These are phyloP conservation scores for Engystomops pustulosus DNA, from an alignment of 2,113 vertebrate genomes.

Conservation along the genomic window DNA sequence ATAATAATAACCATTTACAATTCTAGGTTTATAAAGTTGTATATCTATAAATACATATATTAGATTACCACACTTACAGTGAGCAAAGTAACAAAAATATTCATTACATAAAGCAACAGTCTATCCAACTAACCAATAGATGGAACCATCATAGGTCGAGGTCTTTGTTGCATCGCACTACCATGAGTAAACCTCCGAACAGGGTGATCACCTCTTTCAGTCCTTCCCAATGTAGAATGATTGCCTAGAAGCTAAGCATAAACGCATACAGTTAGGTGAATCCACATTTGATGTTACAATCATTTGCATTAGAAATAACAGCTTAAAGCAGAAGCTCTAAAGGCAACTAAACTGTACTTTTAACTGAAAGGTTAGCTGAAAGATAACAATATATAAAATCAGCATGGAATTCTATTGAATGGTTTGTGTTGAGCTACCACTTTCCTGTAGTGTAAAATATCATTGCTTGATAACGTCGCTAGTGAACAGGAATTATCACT, in stretches of 20 bases:
- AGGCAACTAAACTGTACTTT: constrained; percentile 84
- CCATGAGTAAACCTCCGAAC: constrained; percentile 81
- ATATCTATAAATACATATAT: background rate
- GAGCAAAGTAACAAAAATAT: background rate
- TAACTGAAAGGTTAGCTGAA: constrained; percentile 88
- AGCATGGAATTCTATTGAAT: background rate
- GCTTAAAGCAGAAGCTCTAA: constrained; percentile 74
- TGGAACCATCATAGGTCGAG: constrained; percentile 81
- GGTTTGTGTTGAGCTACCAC: background rate
- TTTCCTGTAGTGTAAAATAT: background rate
- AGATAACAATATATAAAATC: constrained; percentile 31
- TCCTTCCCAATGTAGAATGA: constrained; percentile 79
- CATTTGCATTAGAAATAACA: constrained; percentile 48
- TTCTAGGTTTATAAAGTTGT: too few relatives aligned
- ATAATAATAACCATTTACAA: too few relatives aligned
- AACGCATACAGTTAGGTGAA: constrained; percentile 65
- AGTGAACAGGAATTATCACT: background rate
- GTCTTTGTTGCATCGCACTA: constrained; percentile 77
- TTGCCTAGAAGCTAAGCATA: constrained; percentile 91
- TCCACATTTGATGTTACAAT: background rate
- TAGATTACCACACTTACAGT: background rate
- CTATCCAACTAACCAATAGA: constrained; percentile 89
- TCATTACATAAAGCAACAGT: constrained; percentile 7
- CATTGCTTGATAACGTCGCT: background rate
- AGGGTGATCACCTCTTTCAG: constrained; percentile 80